Evolutionary conservation across 1,140 invertebrate species (phyloP), one percentile per base, ranked within the genome.

Genomic region (Saccostrea cuccullata): DNA sequence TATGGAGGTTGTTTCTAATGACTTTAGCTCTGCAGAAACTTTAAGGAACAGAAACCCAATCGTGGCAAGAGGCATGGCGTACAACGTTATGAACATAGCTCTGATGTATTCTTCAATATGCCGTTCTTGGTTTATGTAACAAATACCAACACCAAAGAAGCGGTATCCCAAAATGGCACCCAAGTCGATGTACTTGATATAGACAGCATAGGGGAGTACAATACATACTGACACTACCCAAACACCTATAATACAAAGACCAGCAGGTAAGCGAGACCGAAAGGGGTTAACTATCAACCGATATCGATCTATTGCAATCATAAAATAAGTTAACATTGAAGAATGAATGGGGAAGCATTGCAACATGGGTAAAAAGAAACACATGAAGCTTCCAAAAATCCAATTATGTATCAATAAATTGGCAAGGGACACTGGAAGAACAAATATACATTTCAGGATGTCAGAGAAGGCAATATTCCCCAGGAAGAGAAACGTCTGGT

Each of bases 351-450:
- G 97, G 96, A 96, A 94, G 91, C 97, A 97, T 95, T 97, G 97
- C 86, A 97, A 92, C 96, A 97, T 97, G 0, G 97, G 97, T 77
- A 97, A 91, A 92, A 97, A 96, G 91, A 96, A 97, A 93, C 97
- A 97, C n/a, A 97, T 92, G 90, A 97, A 96, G 88, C 96, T 96
- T 9, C 97, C 97, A 89, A 97, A 96, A 73, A 97, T 95, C 97
- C 97, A 97, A 93, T 97, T 97, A 90, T 97, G 96, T 58, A 97
- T 94, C 2, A 97, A 95, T 89, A 97, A 94, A 56, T 97, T 96
- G 87, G 96, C 96, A 84, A 97, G 91, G 0, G 97, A 96, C 0
- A 97, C 95, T 6, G 97, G 97, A 90, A 97, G 90, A 11, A 97
- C 96, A 85, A 97, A 92, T 13, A 96, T 91, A 91, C 97, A 97